Base-by-base conservation (phyloP, 2,797 vertebrate genomes). In the Silurus aristotelis region DNA sequence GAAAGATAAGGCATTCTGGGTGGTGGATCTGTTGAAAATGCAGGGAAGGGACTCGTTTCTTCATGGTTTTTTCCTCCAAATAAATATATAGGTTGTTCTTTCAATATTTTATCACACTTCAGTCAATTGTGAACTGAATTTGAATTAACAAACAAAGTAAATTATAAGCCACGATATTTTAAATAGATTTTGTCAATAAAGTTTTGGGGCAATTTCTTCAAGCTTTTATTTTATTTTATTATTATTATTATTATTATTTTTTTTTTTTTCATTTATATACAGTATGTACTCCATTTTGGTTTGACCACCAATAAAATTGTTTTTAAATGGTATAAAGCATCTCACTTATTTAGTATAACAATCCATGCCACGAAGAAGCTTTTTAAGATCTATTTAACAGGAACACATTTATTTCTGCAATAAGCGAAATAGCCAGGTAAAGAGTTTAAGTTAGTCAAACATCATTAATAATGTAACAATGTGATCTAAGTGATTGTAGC, bases 231-330 rank as follows among this genome's bases (percentile, higher is more conserved):
- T 52, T 10, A 48, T 8, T 48, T 8, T 48, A 0, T 20, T 4
- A n/a, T 80, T 64, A 12, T 80, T 46, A n/a, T 79, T 60, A 56
- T 9, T 9, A 48, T 48, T 48, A 6, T 48, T 48, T 48, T 22
- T 27, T 27, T 27, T 31, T 31, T 31, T 31, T 31, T 31, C 31
- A 31, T n/a, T n/a, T n/a, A n/a, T n/a, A n/a, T n/a, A n/a, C n/a
- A n/a, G n/a, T n/a, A n/a, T 48, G 6, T 79, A 79, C 6, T 9
- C 20, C 13, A 25, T 48, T 20, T 80, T 64, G 38, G 20, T 63
- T 64, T 78, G 77, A 79, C 58, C 38, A 17, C 5, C 4, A 77
- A 78, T 78, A 78, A 78, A 78, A 64, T 61, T 60, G 43, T 79
- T 46, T 79, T 79, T 63, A n/a, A 14, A 4, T 61, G 13, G 31